Conservation (phyloP, 92 coral and sea anemone genomes). For the Heliopora coerulea region DNA sequence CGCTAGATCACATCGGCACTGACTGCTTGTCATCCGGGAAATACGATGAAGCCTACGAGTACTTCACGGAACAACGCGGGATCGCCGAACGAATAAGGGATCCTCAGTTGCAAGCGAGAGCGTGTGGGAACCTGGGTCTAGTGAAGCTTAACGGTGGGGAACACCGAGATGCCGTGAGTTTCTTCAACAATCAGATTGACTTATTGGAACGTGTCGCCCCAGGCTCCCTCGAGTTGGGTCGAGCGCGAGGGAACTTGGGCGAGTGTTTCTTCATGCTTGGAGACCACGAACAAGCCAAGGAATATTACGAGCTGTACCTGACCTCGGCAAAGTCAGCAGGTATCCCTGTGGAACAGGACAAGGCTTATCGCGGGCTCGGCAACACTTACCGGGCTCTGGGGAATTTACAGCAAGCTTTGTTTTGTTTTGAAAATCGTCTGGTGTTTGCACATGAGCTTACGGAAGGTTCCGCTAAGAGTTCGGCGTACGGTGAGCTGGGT, state of each 20-base stretch:
- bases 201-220: conserved; percentile 68
- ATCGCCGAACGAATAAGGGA: conserved; percentile 78
- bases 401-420: conserved; percentile 90
- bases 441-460: conserved; percentile 96
- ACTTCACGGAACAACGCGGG: conserved; percentile 77
- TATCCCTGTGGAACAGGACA: conserved; percentile 89
- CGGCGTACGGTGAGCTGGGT: conserved; percentile 95
- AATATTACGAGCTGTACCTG: conserved; percentile 70
- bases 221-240: conserved; percentile 83
- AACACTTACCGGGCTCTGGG: conserved; percentile 84
- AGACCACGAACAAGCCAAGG: conserved; percentile 75
- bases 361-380: conserved; percentile 98
- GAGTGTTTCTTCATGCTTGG: conserved; percentile 82
- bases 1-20: conserved; percentile 79
- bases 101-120: conserved; percentile 61
- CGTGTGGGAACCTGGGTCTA: conserved; percentile 82
- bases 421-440: conserved; percentile 90
- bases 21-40: conserved; percentile 61
- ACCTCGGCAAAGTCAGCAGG: conserved; percentile 82
- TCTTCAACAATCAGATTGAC: conserved; percentile 80
- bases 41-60: conserved; percentile 67
- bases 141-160: conserved; percentile 70
- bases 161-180: conserved; percentile 72
- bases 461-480: conserved; percentile 74
- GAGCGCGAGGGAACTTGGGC: conserved; percentile 88